These are phyloP conservation scores for Empidonax alnorum DNA, from an alignment of 2,113 vertebrate genomes.

Conservation along the genomic window DNA sequence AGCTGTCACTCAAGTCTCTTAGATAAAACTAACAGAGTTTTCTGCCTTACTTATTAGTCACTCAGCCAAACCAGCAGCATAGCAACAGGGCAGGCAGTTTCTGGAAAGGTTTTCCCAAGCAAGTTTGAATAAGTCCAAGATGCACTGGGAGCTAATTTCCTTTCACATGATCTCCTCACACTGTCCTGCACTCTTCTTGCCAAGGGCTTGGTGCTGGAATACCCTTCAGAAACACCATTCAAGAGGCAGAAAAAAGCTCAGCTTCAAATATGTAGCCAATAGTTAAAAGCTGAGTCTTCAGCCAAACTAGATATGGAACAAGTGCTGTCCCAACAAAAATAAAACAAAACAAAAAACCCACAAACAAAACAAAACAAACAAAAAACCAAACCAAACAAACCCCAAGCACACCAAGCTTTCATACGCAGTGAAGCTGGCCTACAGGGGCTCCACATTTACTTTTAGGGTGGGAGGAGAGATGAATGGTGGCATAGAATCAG, in stretches of 20 bases:
- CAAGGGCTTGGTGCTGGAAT: neutral
- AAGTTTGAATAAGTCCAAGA: neutral
- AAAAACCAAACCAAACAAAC: neutral
- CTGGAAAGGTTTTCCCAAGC: neutral
- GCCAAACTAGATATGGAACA: neutral
- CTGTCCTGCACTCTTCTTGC: neutral
- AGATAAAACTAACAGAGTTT: neutral
- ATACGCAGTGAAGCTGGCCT: neutral
- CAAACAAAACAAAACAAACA: neutral
- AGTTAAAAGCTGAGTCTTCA: neutral
- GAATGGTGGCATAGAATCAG: neutral
- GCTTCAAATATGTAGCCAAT: neutral
- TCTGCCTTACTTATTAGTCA: neutral
- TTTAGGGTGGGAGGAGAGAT: neutral
- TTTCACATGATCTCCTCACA: neutral
- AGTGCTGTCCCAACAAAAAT: neutral
- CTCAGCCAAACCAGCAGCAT: neutral
- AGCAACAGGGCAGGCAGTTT: neutral
- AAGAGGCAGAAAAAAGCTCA: neutral
- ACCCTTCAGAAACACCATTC: neutral
- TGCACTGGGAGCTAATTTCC: neutral
- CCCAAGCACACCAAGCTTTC: neutral
- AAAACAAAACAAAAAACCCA: neutral
- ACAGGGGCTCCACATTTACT: accelerated
- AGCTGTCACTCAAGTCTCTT: neutral